Evolutionary conservation across 2,797 vertebrate genomes (phyloP).

Genomic region (Rhinoraja longicauda): DNA sequence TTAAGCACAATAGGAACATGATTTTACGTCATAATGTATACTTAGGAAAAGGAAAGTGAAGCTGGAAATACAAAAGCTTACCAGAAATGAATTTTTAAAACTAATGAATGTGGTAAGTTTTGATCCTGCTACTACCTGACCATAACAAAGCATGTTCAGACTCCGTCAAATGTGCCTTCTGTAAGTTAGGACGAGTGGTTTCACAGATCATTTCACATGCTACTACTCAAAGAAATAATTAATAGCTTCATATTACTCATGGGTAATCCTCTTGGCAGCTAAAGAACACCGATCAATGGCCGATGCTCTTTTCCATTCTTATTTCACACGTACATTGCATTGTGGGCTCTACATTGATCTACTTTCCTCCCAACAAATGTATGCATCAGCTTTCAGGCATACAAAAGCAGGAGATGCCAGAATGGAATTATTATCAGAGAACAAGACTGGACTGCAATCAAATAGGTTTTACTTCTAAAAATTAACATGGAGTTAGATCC

Average conservation of each 20-base stretch:
- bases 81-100: background rate
- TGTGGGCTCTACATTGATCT: background rate
- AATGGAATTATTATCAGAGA: background rate
- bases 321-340: background rate
- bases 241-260: background rate
- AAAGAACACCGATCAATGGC: background rate
- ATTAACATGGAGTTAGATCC: background rate
- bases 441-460: background rate
- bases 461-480: background rate
- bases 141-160: background rate
- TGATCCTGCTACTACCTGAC: background rate
- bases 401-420: background rate
- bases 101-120: background rate
- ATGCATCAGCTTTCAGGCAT: background rate
- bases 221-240: background rate
- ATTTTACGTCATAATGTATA: background rate
- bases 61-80: constrained; percentile 10
- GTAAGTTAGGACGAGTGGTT: background rate
- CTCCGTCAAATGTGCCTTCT: background rate
- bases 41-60: background rate
- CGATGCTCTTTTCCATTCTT: background rate
- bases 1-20: background rate
- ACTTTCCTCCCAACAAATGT: background rate
- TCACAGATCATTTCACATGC: background rate
- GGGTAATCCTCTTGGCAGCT: background rate